Base-by-base conservation (phyloP, 2,888 invertebrate genomes). In the Corbicula japonica region DNA sequence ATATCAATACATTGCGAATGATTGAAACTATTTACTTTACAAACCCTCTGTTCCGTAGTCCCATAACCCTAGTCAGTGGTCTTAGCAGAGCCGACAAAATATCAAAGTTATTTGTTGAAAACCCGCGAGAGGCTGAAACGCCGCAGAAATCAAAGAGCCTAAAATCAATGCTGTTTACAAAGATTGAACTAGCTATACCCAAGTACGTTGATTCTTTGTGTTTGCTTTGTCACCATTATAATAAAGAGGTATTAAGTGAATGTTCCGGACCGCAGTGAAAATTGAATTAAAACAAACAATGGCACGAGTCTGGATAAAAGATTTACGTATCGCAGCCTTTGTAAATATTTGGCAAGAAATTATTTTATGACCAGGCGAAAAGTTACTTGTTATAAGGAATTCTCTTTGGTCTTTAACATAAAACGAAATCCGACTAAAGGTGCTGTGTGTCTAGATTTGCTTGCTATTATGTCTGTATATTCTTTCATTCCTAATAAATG, bases 81-180 rank as follows among this genome's bases (percentile, higher is more conserved):
- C 70, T 26, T 48, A 48, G 35, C 26, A 30, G 35, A 48, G 48
- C n/a, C n/a, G n/a, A n/a, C n/a, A n/a, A n/a, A n/a, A n/a, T 66
- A 54, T 52, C 69, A 26, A 69, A 46, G 41, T 21, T 58, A n/a
- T 56, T 69, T 69, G 69, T 68, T 41, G 44, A 58, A 30, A 58
- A 44, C n/a, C 48, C 34, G 30, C n/a, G 41, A 38, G 54, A 71
- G 38, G 48, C 52, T 30, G 32, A 32, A 26, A 23, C 21, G 26
- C 62, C 52, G 71, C 62, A 28, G 34, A 73, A 73, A 73, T 73
- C 73, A 73, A 73, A 71, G 71, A 71, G 63, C 30, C 23, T 38
- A 73, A 73, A 73, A 73, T 65, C 73, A 73, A 73, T 65, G 52
- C 58, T 28, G 48, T 38, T 38, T 41, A 56, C 28, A 58, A 65